Conservation (phyloP, 1,140 invertebrate genomes). For the Lasioglossum baleicum region DNA sequence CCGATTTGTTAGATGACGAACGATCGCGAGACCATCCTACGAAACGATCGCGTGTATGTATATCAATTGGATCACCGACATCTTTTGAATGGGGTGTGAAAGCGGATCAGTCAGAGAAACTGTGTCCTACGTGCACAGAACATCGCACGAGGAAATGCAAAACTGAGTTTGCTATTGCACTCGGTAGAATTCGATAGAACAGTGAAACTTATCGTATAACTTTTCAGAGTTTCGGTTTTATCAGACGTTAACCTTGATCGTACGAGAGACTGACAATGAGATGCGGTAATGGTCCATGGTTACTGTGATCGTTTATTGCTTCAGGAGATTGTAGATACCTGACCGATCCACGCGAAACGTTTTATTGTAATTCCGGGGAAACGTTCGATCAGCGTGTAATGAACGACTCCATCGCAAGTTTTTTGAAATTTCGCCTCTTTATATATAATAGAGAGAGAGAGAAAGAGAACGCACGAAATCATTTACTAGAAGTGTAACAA, state of each 20-base stretch:
- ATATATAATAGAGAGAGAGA: no score
- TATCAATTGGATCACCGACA: not conserved
- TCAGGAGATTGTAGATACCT: not conserved
- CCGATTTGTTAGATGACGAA: not conserved
- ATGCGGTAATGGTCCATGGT: conserved; percentile 18
- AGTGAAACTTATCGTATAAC: not conserved
- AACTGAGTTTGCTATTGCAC: not conserved
- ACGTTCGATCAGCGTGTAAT: no score
- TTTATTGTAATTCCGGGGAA: not conserved
- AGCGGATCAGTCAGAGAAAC: not conserved
- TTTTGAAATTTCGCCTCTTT: no score
- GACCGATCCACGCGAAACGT: not conserved
- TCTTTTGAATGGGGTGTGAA: not conserved
- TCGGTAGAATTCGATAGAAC: not conserved
- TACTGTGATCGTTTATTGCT: conserved; percentile 15
- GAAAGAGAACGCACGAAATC: no score
- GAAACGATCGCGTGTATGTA: not conserved
- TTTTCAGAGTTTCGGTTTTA: not conserved
- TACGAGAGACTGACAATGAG: not conserved
- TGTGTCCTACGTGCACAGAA: no score
- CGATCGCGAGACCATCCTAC: not conserved
- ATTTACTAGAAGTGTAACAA: no score
- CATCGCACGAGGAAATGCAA: not conserved
- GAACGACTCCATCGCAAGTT: no score
- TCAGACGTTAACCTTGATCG: conserved; percentile 36